These are phyloP conservation scores for Allophyes oxyacanthae DNA, from an alignment of 2,888 invertebrate genomes.

Conservation along the genomic window DNA sequence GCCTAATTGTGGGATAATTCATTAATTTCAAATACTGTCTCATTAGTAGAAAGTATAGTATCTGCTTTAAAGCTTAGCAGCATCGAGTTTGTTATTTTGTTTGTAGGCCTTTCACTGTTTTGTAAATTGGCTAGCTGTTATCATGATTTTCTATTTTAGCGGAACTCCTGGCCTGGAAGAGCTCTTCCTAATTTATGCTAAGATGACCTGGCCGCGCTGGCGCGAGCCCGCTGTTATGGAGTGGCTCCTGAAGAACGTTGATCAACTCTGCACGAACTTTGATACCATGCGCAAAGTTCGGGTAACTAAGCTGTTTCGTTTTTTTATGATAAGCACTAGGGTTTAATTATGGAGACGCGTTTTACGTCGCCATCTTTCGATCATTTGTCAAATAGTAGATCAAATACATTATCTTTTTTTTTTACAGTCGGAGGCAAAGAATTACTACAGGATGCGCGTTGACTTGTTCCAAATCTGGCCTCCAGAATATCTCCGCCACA, in stretches of 20 bases:
- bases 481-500: conserved; percentile 66
- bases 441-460: conserved; percentile 30
- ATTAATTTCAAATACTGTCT: no score
- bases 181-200: conserved; percentile 64
- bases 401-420: no score
- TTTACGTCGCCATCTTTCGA: no score
- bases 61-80: no score
- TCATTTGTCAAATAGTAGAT: no score
- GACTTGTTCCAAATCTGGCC: conserved; percentile 62
- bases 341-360: no score
- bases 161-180: conserved; percentile 51
- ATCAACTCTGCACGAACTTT: conserved; percentile 49
- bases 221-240: conserved; percentile 64
- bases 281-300: conserved; percentile 31
- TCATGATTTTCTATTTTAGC: conserved; percentile 50
- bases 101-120: not conserved
- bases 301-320: conserved; percentile 44
- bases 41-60: no score
- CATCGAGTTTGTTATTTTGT: not conserved
- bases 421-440: conserved; percentile 5
- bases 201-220: conserved; percentile 65
- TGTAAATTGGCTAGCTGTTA: not conserved
- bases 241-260: conserved; percentile 66
- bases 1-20: no score
- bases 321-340: not conserved